Evolutionary conservation across 2,113 vertebrate species (phyloP), one percentile per base, ranked within the genome.

Genomic region (Hippolais icterina): DNA sequence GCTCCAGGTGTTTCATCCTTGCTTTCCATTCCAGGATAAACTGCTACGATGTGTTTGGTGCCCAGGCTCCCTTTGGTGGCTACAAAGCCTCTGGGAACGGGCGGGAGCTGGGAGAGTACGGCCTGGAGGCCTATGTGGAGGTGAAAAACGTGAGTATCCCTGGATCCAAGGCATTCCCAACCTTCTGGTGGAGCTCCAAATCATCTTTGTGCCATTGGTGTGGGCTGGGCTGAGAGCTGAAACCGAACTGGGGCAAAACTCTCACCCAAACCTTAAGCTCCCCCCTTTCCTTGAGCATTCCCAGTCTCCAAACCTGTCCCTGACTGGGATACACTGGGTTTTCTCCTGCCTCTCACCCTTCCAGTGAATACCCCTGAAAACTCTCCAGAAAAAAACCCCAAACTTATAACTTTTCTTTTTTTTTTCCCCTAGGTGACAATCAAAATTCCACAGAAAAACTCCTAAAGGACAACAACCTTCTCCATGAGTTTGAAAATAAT

Each of bases 51-150:
- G 99, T 99, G 74, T 99, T 99, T 71, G 99, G 98, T 25, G 98
- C 98, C 64, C 99, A 99, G 95, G 98, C 98, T 28, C 99, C 99
- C 0, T 99, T 99, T 52, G 99, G 99, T 5, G 99, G 99, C 41
- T 99, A 99, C 97, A 99, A 99, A 95, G 97, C 98, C 72, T 99
- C 99, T 20, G 99, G 99, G 20, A 99, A 86, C 0, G 99, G 99
- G 31, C 97, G 99, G 88, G 99, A 99, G 96, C 96, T 99, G 24
- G 99, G 99, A 16, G 98, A 99, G 89, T 99, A 99, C 0, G 99
- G 99, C 8, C 97, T 99, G 95, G 98, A 99, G 61, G 98, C 98
- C 2, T 99, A 99, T 15, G 97, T 99, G 0, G 99, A 99, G 96
- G 98, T 99, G 94, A 99, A 99, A 97, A 99, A 99, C 1, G 99